Conservation (phyloP, 2,113 vertebrate species). For the Numida meleagris region DNA sequence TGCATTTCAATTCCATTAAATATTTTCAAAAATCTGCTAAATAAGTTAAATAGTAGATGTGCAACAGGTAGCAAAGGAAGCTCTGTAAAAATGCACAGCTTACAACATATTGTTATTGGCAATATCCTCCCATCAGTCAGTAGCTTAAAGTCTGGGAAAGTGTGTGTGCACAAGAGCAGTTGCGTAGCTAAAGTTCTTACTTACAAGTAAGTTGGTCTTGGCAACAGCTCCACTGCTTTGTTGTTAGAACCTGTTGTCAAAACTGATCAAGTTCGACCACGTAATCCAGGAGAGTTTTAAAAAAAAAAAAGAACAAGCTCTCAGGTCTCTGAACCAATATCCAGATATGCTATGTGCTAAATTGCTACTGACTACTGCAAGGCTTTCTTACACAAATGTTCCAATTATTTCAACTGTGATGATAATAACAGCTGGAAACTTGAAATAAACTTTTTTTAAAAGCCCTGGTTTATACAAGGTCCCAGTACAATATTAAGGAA, state of each 20-base stretch:
- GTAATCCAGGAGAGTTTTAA: slow-evolving; percentile 11
- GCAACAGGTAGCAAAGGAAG: background rate
- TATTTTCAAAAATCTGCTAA: background rate
- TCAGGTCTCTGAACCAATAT: slow-evolving; percentile 41
- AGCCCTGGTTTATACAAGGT: slow-evolving; percentile 25
- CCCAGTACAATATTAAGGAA: slow-evolving; percentile 54
- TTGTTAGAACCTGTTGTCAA: slow-evolving; percentile 36
- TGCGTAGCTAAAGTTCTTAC: background rate
- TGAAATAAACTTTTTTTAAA: background rate
- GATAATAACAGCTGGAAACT: slow-evolving; percentile 46
- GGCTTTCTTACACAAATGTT: slow-evolving; percentile 30
- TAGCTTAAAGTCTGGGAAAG: background rate
- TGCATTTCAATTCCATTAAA: background rate
- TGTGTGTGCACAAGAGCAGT: background rate
- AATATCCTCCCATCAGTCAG: background rate
- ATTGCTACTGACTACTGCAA: slow-evolving; percentile 39
- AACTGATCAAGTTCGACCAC: slow-evolving; percentile 29
- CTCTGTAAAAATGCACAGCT: background rate
- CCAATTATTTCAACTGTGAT: slow-evolving; percentile 43
- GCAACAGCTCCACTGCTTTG: background rate
- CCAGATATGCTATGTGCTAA: slow-evolving; percentile 17
- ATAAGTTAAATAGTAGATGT: background rate
- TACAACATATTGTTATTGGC: background rate
- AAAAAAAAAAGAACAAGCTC: background rate
- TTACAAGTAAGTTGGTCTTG: background rate